Evolutionary conservation across 2,797 vertebrate species (phyloP).

Genomic region (Hoplostethus mediterraneus): DNA sequence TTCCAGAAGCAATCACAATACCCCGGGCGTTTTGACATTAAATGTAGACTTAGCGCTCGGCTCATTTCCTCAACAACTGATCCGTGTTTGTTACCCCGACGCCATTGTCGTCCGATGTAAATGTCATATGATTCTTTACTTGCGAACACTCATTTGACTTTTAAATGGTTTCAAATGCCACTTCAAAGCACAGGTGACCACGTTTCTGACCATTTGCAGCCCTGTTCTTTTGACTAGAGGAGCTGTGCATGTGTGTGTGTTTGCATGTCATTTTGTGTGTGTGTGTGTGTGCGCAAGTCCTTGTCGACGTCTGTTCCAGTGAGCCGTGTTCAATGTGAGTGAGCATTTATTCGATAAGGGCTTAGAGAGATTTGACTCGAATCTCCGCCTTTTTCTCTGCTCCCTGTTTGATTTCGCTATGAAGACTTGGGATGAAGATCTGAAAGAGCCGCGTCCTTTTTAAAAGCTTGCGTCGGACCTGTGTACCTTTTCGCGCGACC

Average conservation of each 20-base stretch:
- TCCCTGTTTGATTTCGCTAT: conserved; percentile 55
- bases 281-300: conserved; percentile 13
- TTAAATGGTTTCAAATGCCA: background rate
- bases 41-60: conserved; percentile 20
- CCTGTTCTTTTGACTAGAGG: background rate
- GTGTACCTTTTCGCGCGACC: conserved; percentile 44
- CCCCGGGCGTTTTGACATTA: conserved; percentile 51
- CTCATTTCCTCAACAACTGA: conserved; percentile 23
- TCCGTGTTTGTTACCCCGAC: conserved; percentile 28
- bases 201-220: too few relatives aligned
- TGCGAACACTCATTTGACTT: conserved; percentile 9
- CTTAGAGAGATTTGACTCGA: conserved; percentile 72
- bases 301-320: conserved; percentile 68
- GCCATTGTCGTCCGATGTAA: background rate
- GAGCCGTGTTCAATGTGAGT: conserved; percentile 53
- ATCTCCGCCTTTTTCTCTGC: conserved; percentile 48
- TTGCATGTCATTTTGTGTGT: background rate
- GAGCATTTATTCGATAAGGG: conserved; percentile 69
- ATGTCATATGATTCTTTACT: background rate
- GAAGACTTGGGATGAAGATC: conserved; percentile 52
- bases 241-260: background rate
- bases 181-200: background rate
- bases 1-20: conserved; percentile 68
- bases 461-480: conserved; percentile 15
- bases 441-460: conserved; percentile 25